Percentiles rank a stretch among this genome's conserved stretches.
Evolutionary conservation across 2,113 vertebrate genomes (phyloP).

Genomic region (Neopipo cinnamomea): DNA sequence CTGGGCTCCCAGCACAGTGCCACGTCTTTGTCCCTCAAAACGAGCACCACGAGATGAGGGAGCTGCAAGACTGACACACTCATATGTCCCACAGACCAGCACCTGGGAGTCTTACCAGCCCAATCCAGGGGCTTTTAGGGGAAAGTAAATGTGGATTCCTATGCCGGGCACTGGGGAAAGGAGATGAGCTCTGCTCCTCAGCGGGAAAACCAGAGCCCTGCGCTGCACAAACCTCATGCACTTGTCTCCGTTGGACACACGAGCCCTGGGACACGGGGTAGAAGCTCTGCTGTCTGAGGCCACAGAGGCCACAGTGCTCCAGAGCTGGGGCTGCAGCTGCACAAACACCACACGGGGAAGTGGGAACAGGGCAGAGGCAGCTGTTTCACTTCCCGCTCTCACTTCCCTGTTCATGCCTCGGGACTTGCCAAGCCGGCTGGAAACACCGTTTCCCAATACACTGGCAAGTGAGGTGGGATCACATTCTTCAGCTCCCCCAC

Average conservation of each 20-base stretch:
- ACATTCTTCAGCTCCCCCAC: fast-evolving
- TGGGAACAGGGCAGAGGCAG: not conserved
- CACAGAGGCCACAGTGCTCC: fast-evolving
- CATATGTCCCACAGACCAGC: fast-evolving
- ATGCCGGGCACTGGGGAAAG: fast-evolving
- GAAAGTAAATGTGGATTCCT: fast-evolving
- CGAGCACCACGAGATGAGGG: not conserved
- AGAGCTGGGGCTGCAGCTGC: not conserved
- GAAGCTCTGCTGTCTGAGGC: not conserved
- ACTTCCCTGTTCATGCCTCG: not conserved
- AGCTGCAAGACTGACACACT: not conserved
- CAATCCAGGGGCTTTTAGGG: not conserved
- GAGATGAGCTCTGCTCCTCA: fast-evolving
- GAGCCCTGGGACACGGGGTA: fast-evolving
- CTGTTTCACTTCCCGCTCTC: not conserved
- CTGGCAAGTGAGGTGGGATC: not conserved
- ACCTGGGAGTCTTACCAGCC: not conserved
- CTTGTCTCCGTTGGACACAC: fast-evolving
- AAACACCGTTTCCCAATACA: not conserved
- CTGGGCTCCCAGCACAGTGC: fast-evolving
- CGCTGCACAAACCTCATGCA: not conserved
- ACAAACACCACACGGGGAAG: not conserved
- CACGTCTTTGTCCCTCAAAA: not conserved
- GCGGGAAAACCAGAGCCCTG: not conserved
- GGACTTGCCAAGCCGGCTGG: not conserved